Evolutionary conservation across 2,888 invertebrate species (phyloP).

Genomic region (Archips xylosteana): DNA sequence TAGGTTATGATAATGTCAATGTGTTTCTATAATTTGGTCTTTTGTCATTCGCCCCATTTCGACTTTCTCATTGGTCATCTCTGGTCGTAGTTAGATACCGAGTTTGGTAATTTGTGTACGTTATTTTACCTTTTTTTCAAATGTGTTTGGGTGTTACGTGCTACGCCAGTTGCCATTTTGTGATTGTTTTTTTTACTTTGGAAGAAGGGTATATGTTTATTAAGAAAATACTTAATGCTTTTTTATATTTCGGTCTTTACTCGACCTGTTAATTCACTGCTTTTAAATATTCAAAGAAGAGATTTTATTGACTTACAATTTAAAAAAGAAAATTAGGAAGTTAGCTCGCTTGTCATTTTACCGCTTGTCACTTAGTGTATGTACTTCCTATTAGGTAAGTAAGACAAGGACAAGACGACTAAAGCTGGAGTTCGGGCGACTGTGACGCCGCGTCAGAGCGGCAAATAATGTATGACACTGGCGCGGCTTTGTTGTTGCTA

Average conservation of each 20-base stretch:
- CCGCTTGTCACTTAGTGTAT: too few species aligned
- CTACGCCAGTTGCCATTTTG: slow-evolving; percentile 37
- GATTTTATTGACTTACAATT: too few species aligned
- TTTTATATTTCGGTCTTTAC: not conserved
- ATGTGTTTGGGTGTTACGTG: slow-evolving; percentile 16
- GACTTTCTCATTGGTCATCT: slow-evolving; percentile 9
- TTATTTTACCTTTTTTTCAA: slow-evolving; percentile 9
- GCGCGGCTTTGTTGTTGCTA: too few species aligned
- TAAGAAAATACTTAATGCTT: not conserved
- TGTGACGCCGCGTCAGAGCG: too few species aligned
- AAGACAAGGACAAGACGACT: too few species aligned
- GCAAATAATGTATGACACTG: too few species aligned
- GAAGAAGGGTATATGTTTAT: slow-evolving; percentile 16
- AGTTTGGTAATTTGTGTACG: slow-evolving; percentile 20
- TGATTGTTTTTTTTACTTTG: slow-evolving; percentile 21
- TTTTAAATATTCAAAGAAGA: too few species aligned
- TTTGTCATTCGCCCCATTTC: slow-evolving; percentile 10
- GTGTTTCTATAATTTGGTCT: slow-evolving; percentile 35
- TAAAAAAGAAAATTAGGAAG: too few species aligned
- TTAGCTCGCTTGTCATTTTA: too few species aligned
- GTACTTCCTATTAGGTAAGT: too few species aligned
- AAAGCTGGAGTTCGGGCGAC: too few species aligned
- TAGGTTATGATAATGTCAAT: slow-evolving; percentile 14
- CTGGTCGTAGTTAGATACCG: slow-evolving; percentile 29
- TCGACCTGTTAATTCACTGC: too few species aligned